Conservation (phyloP, 2,113 vertebrate species). For the Ptilorrhoa leucosticta region DNA sequence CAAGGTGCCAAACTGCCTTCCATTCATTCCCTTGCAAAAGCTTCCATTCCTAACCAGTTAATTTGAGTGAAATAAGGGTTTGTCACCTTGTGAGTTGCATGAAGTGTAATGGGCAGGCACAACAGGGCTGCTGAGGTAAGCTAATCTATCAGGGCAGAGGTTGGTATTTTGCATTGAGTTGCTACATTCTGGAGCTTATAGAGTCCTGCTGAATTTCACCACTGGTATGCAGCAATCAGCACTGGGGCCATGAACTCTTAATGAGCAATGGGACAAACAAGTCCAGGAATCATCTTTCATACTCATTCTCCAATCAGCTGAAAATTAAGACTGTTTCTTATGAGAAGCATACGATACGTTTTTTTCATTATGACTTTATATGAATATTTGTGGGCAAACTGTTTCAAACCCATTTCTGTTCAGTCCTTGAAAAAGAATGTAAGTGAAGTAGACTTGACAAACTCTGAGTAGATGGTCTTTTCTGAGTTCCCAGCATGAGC, state of each 20-base stretch:
- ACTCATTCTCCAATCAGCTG: neutral
- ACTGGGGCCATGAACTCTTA: neutral
- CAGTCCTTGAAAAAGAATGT: neutral
- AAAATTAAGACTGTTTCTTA: neutral
- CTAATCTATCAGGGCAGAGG: neutral
- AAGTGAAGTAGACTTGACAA: neutral
- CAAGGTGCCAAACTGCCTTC: neutral
- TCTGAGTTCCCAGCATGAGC: neutral
- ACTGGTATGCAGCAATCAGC: neutral
- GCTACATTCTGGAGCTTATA: neutral
- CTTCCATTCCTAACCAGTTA: neutral
- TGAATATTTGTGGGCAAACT: neutral
- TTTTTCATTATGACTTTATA: neutral
- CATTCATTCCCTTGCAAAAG: neutral
- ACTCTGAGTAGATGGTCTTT: neutral
- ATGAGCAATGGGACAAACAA: neutral
- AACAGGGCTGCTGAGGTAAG: neutral
- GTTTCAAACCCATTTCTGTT: neutral
- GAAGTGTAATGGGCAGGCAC: neutral
- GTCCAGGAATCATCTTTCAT: neutral
- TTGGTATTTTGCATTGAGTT: neutral
- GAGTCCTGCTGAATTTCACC: neutral
- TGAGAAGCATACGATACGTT: neutral
- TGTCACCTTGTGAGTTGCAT: fast-evolving
- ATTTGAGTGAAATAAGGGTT: neutral